phyloP scores from a whole-genome alignment of 1,140 invertebrate genomes.

The Metaphire vulgaris region DNA sequence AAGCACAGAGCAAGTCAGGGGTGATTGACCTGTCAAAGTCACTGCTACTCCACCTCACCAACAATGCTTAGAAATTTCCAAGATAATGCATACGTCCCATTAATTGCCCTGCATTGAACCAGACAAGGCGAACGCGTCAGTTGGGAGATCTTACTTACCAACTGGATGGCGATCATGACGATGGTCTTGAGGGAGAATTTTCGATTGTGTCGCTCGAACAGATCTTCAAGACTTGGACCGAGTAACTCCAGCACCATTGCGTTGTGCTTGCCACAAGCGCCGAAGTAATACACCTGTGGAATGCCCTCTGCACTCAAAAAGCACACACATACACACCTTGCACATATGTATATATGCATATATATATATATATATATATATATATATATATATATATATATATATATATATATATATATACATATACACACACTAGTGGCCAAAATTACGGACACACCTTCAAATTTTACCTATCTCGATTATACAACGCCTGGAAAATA shows the following conservation, averaged over 20 bases:
- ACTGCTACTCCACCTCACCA: too few species aligned
- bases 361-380: constrained; percentile 3
- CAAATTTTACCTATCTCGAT: neutral
- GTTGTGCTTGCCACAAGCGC: constrained; percentile 98
- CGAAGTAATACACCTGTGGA: constrained; percentile 98
- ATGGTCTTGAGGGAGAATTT: constrained; percentile 98
- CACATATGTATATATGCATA: neutral
- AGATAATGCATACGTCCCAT: too few species aligned
- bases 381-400: constrained; percentile 10
- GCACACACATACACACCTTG: too few species aligned
- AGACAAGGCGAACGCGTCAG: too few species aligned
- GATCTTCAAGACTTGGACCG: constrained; percentile 95
- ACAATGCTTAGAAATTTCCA: too few species aligned
- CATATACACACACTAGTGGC: too few species aligned
- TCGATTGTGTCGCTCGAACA: constrained; percentile 97
- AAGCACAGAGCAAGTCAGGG: too few species aligned
- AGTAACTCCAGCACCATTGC: constrained; percentile 98
- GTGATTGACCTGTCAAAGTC: too few species aligned
- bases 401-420: neutral
- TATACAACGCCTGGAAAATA: neutral
- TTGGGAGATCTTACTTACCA: constrained; percentile 85
- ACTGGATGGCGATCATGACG: constrained; percentile 94
- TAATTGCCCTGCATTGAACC: too few species aligned
- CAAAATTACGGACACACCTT: too few species aligned
- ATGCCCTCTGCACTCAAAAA: too few species aligned